Evolutionary conservation across 2,888 invertebrate species (phyloP), one percentile per base, ranked within the genome.

Genomic region (Xylocampa areola): DNA sequence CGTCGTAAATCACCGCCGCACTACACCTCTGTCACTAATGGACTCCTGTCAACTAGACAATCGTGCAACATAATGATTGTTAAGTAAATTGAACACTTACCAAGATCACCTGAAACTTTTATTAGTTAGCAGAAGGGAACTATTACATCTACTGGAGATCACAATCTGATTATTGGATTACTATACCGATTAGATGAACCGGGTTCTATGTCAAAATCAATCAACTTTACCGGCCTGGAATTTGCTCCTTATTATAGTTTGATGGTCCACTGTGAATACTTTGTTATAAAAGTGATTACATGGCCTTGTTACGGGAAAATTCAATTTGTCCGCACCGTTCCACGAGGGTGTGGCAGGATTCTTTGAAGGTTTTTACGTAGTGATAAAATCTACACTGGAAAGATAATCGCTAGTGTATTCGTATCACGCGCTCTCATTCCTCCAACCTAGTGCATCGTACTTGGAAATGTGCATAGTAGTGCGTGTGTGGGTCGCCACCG

Each of bases 341-440:
- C 77, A 81, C 77, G 79, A 82, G 82, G 83, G 88, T 86, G 88
- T 84, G 85, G 82, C 78, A 70, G 76, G 75, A 76, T 83, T 82
- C 81, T 80, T n/a, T 77, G 75, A 72, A 77, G 82, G 82, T 81
- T 87, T 86, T 80, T 79, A 82, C 74, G 78, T 77, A 74, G 70
- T 77, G 89, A 91, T 91, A 85, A 77, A 76, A 91, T 91, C 90
- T 83, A 82, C 78, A 79, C 76, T 84, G 76, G 76, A 81, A 79
- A 82, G 83, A 84, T 80, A 84, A 83, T 77, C 77, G 81, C 77
- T 82, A 82, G 82, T 66, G 85, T 85, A 93, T 93, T 89, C 93
- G 77, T 73, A 86, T 88, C 93, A 92, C 92, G 93, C 85, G 88
- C 82, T 83, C 88, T 81, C 89, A 87, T 91, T 91, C 89, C 87